Conservation (phyloP, 1,140 invertebrate genomes). For the Lordiphosa mommai region DNA sequence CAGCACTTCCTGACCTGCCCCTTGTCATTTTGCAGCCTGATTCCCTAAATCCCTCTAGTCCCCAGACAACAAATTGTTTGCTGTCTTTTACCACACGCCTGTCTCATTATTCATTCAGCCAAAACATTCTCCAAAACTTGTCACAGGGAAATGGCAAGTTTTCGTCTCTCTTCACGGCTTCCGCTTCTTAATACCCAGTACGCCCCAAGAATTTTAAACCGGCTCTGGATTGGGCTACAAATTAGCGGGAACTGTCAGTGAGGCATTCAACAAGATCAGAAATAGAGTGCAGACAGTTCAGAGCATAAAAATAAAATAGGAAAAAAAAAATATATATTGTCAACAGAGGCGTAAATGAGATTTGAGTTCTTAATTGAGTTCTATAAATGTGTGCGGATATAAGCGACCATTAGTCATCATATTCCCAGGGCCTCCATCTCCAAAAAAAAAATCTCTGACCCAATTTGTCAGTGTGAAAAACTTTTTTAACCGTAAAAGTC, state of each 20-base stretch:
- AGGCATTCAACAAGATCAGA: conserved; percentile 27
- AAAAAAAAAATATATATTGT: conserved; percentile 62
- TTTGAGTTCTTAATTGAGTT: conserved; percentile 47
- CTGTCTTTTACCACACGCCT: conserved; percentile 9
- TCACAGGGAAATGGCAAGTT: conserved; percentile 37
- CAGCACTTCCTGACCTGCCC: too few species aligned
- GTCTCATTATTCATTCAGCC: conserved; percentile 66
- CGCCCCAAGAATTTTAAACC: conserved; percentile 47
- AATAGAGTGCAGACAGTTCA: conserved; percentile 49
- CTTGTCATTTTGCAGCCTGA: too few species aligned
- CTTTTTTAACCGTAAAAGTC: too few species aligned
- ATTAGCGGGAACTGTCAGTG: conserved; percentile 64
- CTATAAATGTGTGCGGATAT: too few species aligned
- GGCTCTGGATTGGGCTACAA: conserved; percentile 38
- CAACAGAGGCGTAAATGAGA: conserved; percentile 38
- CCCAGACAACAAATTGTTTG: too few species aligned
- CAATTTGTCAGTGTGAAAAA: too few species aligned
- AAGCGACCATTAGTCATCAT: too few species aligned
- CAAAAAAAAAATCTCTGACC: too few species aligned
- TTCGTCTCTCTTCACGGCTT: conserved; percentile 31
- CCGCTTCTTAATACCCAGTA: conserved; percentile 13
- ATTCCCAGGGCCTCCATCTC: too few species aligned
- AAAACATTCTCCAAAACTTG: conserved; percentile 47
- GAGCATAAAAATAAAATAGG: conserved; percentile 43
- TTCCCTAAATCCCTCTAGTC: too few species aligned